Evolutionary conservation across 2,797 vertebrate genomes (phyloP).

Genomic region (Myotis planiceps): DNA sequence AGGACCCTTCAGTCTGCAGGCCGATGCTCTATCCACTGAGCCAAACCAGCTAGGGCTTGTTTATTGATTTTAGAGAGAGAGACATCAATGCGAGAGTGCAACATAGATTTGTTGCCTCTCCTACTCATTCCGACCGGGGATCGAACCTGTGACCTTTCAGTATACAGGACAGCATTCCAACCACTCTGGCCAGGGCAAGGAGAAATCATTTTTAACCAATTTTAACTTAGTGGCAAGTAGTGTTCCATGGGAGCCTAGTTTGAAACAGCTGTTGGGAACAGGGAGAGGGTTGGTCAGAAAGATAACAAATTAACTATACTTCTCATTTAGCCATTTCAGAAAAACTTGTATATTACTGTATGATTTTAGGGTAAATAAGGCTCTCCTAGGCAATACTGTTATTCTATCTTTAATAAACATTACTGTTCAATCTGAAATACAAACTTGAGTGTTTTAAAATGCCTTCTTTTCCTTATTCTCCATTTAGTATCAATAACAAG

Average conservation of each 20-base stretch:
- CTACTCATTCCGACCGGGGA: not conserved
- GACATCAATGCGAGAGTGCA: not conserved
- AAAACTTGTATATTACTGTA: not conserved
- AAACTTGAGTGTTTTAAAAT: constrained; percentile 9
- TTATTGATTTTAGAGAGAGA: not conserved
- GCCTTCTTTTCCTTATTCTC: not conserved
- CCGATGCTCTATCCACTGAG: too few relatives aligned
- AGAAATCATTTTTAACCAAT: not conserved
- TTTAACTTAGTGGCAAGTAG: constrained; percentile 25
- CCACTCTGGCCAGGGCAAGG: not conserved
- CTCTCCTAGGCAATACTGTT: not conserved
- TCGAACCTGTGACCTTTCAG: not conserved
- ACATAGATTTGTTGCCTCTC: not conserved
- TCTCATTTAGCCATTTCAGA: constrained; percentile 14
- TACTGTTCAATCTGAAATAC: not conserved
- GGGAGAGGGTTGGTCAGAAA: not conserved
- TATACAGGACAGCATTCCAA: not conserved
- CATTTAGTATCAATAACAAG: not conserved
- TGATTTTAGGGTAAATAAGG: not conserved
- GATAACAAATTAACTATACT: not conserved
- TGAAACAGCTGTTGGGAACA: not conserved
- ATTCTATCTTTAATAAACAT: not conserved
- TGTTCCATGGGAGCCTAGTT: not conserved
- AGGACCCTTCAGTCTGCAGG: too few relatives aligned
- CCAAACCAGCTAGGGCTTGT: too few relatives aligned